Base-by-base conservation (phyloP, 2,797 vertebrate genomes). In the Lepilemur ruficaudatus region DNA sequence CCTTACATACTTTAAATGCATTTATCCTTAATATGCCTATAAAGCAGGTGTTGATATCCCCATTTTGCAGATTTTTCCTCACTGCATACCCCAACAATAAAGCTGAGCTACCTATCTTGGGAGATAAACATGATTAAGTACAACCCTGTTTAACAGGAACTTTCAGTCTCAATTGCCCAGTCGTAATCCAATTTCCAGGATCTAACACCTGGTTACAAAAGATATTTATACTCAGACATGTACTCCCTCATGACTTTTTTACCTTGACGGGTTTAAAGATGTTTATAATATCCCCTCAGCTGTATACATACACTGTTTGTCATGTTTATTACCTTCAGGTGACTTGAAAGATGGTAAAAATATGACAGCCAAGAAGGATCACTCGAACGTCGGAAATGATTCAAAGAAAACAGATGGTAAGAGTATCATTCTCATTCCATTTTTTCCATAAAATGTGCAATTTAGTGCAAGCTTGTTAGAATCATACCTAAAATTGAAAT, bases 371-470 rank as follows among this genome's bases (percentile, higher is more conserved):
- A 98, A 97, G 97, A 98, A 98, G 96, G 97, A 98, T 97, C 98
- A 98, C 18, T 92, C 97, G 38, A 72, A 30, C 57, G 25, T 92
- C 43, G 95, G 94, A 89, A 97, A 97, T 75, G 98, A 98, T 52
- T 96, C 98, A 97, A 98, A 98, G 97, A 98, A 98, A 98, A 90
- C 97, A 98, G 97, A 98, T 96, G 98, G 98, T 98, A 98, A 98
- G 98, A 65, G 73, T 23, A 65, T 75, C 92, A 89, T 38, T 98
- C 92, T 85, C 91, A 73, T 96, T 96, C 87, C 0, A 13, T 95
- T 96, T 98, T 98, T 97, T 70, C 90, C 59, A 32, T 87, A 95
- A 94, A 96, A 88, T 90, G 30, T 96, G n/a, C 25, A 61, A 52
- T 84, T 93, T 96, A 73, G 85, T 90, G 86, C n/a, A 82, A 65